These are phyloP conservation scores for Lucifuga dentata DNA, from an alignment of 2,113 vertebrate species.

Conservation along the genomic window DNA sequence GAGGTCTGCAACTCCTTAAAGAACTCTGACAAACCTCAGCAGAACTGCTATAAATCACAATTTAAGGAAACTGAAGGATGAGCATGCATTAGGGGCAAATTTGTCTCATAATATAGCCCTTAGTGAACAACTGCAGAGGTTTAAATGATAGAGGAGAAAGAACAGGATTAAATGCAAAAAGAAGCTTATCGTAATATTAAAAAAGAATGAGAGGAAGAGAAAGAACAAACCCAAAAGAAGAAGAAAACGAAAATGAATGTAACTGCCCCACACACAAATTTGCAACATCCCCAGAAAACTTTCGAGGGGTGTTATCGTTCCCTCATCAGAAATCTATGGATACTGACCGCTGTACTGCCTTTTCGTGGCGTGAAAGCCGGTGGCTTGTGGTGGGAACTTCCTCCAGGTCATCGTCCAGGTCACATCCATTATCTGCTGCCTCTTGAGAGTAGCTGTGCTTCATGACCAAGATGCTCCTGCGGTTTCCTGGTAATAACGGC, in stretches of 20 bases:
- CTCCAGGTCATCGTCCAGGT: conserved; percentile 96
- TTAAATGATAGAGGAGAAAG: conserved; percentile 55
- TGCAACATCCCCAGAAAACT: conserved; percentile 50
- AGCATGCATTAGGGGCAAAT: conserved; percentile 51
- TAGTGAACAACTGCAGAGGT: conserved; percentile 51
- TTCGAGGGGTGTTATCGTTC: conserved; percentile 72
- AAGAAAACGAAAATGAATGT: conserved; percentile 63
- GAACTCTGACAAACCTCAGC: conserved; percentile 49
- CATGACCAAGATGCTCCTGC: conserved; percentile 97
- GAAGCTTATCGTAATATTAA: conserved; percentile 47
- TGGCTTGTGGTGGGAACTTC: conserved; percentile 98
- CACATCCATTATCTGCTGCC: conserved; percentile 88
- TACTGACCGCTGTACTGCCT: conserved; percentile 99
- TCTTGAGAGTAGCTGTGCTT: conserved; percentile 99
- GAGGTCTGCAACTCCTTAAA: conserved; percentile 41
- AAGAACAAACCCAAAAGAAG: conserved; percentile 56
- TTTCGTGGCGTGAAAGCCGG: conserved; percentile 96
- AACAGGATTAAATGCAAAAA: conserved; percentile 49
- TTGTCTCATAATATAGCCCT: conserved; percentile 52
- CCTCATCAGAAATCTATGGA: conserved; percentile 91
- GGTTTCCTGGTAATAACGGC: conserved; percentile 89
- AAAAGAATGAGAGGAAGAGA: conserved; percentile 54
- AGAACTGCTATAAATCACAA: conserved; percentile 36
- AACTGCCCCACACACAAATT: conserved; percentile 77
- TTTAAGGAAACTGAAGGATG: conserved; percentile 32